Base-by-base conservation (phyloP, 2,888 invertebrate genomes). In the Epicampocera succincta region DNA sequence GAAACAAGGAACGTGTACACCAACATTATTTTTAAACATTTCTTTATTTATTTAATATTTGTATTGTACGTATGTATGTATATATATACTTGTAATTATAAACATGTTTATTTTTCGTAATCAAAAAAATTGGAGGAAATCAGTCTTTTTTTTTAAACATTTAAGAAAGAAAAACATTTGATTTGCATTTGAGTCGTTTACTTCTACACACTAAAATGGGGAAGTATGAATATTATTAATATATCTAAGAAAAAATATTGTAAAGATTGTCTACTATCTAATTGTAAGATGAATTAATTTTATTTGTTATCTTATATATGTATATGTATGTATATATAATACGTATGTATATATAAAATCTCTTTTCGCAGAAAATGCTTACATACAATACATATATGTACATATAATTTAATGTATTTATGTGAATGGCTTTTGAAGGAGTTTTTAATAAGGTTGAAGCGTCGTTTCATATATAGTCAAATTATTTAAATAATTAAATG, bases 121-220 rank as follows among this genome's bases (percentile, higher is more conserved):
- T 61, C 52, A 50, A 87, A 87, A 89, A 89, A 90, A 89, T 89
- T 90, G 87, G 50, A 68, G 78, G 89, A 90, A 90, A 90, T 90
- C 90, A 90, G 90, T 90, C 90, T 90, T 90, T 89, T 90, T 89
- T 89, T 89, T 77, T 48, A 74, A 61, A 69, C 46, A 54, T 66
- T 60, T 54, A 66, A 68, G 54, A 71, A 71, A 66, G 58, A 74
- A 65, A 50, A 65, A 65, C 54, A 50, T 61, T 21, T 73, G 68
- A 54, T 54, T 68, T 73, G 56, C 54, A 56, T 65, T 61, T 33
- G 21, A 17, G 63, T 63, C 8, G 2, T 13, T 19, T n/a, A 3
- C 8, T 11, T 50, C 46, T 42, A 42, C 21, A 50, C 33, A 65
- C 15, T 13, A 48, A 63, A 71, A 29, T 15, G 25, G 42, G 9